Base-by-base conservation (phyloP, 2,888 invertebrate genomes). In the Patella pellucida region DNA sequence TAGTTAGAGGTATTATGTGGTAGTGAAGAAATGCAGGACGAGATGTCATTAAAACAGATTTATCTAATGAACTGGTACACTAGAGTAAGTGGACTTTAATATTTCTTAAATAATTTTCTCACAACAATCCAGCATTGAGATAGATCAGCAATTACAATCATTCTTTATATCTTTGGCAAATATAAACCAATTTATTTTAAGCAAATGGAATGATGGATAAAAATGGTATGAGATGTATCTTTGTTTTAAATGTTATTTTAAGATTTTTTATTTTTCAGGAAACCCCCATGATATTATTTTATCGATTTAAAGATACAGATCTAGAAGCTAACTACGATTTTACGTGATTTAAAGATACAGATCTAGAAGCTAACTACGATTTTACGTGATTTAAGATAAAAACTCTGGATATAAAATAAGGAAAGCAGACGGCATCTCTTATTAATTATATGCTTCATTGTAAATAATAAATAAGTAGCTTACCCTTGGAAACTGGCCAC, bases 31-130 rank as follows among this genome's bases (percentile, higher is more conserved):
- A 76, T 89, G 52, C 79, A 82, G 52, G 87, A 87, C 67, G 86
- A 88, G 68, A 88, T 87, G 83, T 87, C 86, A 7, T 81, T 89
- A 81, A 89, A 89, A 78, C 89, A 90, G 72, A 84, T 89, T 2
- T 88, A 85, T 78, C 80, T 89, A 3, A 86, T 87, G 84, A 82
- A 85, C 76, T 89, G 89, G 89, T 83, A 83, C 79, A 84, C 84
- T 69, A 85, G 83, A 83, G 88, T 88, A 78, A 71, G 83, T 78
- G 50, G 68, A 15, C 2, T 56, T 69, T 41, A 41, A 41, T 41
- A 41, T 41, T 9, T 41, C 41, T 7, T 7, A 9, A 41, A 62
- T 12, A n/a, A 41, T 41, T 41, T 7, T 9, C 9, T 41, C 41
- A 41, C 31, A 3, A 31, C 31, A 31, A 31, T 4, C 31, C 2